These are phyloP conservation scores for Diceros bicornis DNA, from an alignment of 2,797 vertebrate species.

Conservation along the genomic window DNA sequence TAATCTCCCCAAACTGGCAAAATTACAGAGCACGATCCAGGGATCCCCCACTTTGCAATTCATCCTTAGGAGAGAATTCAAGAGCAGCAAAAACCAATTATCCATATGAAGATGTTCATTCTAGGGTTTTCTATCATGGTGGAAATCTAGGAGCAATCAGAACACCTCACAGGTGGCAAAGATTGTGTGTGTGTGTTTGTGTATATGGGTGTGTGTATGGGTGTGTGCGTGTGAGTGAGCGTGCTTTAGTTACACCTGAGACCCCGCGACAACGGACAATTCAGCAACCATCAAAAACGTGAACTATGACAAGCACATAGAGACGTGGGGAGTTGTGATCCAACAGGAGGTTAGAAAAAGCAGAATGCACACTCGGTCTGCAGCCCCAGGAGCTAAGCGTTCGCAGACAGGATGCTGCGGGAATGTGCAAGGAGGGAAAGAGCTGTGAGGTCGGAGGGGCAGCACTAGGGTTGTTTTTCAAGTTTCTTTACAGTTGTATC, in stretches of 20 bases:
- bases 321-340: neutral
- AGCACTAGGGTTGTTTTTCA: neutral
- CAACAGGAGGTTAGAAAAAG: neutral
- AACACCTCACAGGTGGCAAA: neutral
- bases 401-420: neutral
- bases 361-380: accelerated
- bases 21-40: neutral
- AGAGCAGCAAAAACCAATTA: neutral
- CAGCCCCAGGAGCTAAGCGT: neutral
- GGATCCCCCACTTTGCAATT: neutral
- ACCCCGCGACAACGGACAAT: neutral
- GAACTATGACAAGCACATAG: neutral
- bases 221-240: too few species aligned
- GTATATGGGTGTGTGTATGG: neutral
- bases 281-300: neutral
- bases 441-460: neutral
- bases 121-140: neutral
- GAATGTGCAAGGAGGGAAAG: too few species aligned
- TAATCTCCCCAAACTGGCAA: neutral
- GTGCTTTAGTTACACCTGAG: neutral
- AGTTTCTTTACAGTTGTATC: neutral
- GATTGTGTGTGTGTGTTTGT: too few species aligned
- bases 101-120: neutral
- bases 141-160: neutral
- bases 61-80: neutral